Evolutionary conservation across 2,113 vertebrate species (phyloP).

Genomic region (Corvus cornix): DNA sequence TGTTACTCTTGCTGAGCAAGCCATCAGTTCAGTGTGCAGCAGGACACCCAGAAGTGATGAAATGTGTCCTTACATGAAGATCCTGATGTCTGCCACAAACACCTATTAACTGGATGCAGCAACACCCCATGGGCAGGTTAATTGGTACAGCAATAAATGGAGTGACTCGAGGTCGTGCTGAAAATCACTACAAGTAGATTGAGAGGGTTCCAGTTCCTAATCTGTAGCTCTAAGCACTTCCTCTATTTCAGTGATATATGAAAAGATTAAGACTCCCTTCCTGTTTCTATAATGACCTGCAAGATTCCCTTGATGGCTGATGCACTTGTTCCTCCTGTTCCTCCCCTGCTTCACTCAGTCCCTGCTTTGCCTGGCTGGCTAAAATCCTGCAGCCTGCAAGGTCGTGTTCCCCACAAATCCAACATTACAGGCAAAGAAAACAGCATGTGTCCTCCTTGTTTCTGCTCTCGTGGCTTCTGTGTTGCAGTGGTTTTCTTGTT

Average conservation of each 20-base stretch:
- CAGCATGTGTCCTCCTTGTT: background rate
- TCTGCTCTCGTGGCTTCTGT: background rate
- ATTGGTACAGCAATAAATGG: background rate
- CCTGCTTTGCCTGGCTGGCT: background rate
- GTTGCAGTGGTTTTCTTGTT: background rate
- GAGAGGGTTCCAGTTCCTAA: background rate
- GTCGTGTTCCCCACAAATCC: background rate
- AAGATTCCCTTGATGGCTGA: background rate
- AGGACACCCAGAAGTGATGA: background rate
- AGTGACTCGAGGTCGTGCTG: background rate
- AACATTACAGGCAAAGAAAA: background rate
- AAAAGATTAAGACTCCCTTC: background rate
- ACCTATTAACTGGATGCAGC: background rate
- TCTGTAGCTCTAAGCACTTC: background rate
- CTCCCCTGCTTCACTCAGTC: background rate
- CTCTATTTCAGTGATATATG: background rate
- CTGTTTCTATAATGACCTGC: background rate
- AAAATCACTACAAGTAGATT: background rate
- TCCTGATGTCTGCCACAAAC: background rate
- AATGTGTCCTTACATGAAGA: background rate
- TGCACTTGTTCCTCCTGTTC: fast-evolving
- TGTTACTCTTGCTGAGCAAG: background rate
- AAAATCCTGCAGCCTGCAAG: background rate
- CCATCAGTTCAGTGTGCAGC: background rate
- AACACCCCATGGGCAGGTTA: background rate